Percentiles rank a stretch among this genome's conserved stretches.
These are phyloP conservation scores for Colostygia pectinataria DNA, from an alignment of 2,888 invertebrate species.

Conservation along the genomic window DNA sequence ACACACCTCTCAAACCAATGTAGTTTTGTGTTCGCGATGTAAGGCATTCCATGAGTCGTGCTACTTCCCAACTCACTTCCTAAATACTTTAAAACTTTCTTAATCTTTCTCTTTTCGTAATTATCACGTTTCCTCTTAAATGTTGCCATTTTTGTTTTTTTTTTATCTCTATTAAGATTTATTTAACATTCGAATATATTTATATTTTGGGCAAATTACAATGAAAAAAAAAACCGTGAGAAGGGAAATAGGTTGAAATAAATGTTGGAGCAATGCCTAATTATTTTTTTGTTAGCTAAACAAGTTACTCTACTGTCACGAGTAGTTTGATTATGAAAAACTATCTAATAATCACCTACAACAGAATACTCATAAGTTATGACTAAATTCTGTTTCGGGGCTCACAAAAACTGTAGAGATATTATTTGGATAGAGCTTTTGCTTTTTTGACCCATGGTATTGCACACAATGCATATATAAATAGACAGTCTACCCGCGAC, in stretches of 20 bases:
- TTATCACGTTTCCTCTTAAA: conserved; percentile 59
- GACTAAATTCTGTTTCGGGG: neutral
- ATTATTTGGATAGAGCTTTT: neutral
- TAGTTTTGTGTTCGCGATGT: conserved; percentile 58
- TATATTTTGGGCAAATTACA: too few relatives aligned
- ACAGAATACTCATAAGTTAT: neutral
- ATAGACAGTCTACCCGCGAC: too few relatives aligned
- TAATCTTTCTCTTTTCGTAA: conserved; percentile 50
- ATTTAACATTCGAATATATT: conserved; percentile 18
- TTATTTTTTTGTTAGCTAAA: neutral
- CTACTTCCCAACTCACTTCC: conserved; percentile 57
- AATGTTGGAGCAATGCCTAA: too few relatives aligned
- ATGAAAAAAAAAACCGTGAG: too few relatives aligned
- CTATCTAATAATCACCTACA: neutral
- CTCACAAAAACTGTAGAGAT: neutral
- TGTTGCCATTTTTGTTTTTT: conserved; percentile 43
- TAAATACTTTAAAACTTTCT: conserved; percentile 58
- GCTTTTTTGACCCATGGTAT: too few relatives aligned
- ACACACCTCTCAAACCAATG: conserved; percentile 65
- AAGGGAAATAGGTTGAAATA: too few relatives aligned
- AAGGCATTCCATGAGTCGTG: conserved; percentile 65
- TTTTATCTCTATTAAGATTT: conserved; percentile 48
- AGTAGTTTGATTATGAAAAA: conserved; percentile 3
- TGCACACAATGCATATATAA: too few relatives aligned
- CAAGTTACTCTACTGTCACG: conserved; percentile 1